These are phyloP conservation scores for Adelges cooleyi DNA, from an alignment of 1,140 invertebrate genomes.

Conservation along the genomic window DNA sequence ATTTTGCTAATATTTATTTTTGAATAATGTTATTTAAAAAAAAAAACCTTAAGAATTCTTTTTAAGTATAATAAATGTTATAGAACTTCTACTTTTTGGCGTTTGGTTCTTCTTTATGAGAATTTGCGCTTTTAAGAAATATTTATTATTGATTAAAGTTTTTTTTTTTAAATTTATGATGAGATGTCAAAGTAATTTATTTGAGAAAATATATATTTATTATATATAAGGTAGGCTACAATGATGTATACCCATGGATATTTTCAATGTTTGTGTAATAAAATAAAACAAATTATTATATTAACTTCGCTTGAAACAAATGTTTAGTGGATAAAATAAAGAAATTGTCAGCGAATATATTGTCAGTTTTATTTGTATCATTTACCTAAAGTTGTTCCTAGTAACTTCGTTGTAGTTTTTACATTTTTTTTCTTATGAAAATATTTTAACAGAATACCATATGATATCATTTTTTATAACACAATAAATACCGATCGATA, in stretches of 20 bases:
- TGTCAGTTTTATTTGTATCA: neutral
- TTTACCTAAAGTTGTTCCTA: no score
- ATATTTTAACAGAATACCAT: no score
- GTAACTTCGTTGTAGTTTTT: no score
- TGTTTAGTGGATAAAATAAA: constrained; percentile 23
- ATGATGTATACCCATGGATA: constrained; percentile 9
- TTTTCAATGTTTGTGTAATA: constrained; percentile 19
- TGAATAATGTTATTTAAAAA: constrained; percentile 9
- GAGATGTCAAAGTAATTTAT: no score
- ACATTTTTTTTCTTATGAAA: no score
- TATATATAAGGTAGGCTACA: constrained; percentile 2
- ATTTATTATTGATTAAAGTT: no score
- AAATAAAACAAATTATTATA: constrained; percentile 9
- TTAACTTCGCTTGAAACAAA: constrained; percentile 21
- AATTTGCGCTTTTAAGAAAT: constrained; percentile 5
- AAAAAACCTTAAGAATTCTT: neutral
- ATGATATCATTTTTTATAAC: no score
- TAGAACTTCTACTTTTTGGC: constrained; percentile 4
- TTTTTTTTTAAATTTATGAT: no score
- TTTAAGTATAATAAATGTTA: no score
- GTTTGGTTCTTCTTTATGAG: constrained; percentile 16
- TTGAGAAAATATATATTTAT: no score
- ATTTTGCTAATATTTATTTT: constrained; percentile 26
- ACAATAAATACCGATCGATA: no score
- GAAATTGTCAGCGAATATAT: constrained; percentile 2